These are phyloP conservation scores for Papilio glaucus DNA, from an alignment of 1,140 invertebrate species.

Conservation along the genomic window DNA sequence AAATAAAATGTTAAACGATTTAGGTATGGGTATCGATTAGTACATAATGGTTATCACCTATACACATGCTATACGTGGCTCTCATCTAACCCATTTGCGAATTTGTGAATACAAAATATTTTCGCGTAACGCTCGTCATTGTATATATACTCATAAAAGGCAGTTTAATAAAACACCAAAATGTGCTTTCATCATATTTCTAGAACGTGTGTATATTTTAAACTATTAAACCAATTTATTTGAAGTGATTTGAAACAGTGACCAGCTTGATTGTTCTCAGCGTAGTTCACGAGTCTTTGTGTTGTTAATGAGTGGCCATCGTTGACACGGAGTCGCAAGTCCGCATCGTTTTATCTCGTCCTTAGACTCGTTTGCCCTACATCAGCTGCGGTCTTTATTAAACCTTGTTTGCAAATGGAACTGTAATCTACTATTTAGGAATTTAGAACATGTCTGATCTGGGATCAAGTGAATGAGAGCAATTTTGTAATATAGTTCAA, in stretches of 20 bases:
- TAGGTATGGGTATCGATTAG: no score
- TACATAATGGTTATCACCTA: no score
- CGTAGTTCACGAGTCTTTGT: slow-evolving; percentile 27
- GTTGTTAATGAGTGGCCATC: slow-evolving; percentile 29
- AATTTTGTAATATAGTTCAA: neutral
- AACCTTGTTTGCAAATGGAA: slow-evolving; percentile 12
- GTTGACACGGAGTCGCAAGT: slow-evolving; percentile 13
- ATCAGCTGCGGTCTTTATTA: slow-evolving; percentile 10
- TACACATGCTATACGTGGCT: no score
- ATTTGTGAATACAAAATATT: no score
- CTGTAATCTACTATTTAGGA: slow-evolving; percentile 17
- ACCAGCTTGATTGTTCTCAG: slow-evolving; percentile 26
- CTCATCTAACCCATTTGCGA: no score
- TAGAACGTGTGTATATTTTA: neutral
- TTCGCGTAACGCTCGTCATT: no score
- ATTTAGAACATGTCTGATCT: neutral
- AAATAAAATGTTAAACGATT: no score
- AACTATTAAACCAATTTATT: neutral
- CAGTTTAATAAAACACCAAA: no score
- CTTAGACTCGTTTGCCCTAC: slow-evolving; percentile 23
- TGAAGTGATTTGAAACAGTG: slow-evolving; percentile 27
- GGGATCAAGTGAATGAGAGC: neutral
- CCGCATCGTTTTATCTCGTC: neutral
- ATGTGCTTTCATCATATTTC: no score
- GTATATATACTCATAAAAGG: no score